Evolutionary conservation across 2,113 vertebrate species (phyloP), one percentile per base, ranked within the genome.

Genomic region (Laterallus jamaicensis): DNA sequence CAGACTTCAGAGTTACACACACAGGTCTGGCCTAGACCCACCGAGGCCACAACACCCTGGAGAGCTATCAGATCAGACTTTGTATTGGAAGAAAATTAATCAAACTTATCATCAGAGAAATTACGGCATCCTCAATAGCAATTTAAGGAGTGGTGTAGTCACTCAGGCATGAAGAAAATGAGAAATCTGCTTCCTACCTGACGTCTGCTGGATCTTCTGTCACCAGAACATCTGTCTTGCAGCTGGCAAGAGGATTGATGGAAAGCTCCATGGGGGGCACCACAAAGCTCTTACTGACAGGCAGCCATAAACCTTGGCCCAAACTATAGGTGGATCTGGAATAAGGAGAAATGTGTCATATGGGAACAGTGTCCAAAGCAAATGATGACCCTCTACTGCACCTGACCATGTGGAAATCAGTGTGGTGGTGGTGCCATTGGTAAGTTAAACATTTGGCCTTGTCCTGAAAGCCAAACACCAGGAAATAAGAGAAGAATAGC

Each of bases 201-300:
- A 99, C 98, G 95, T 99, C 99, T 35, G 99, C 99, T 18, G 99
- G 99, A 96, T 99, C 99, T 97, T 99, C 99, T 0, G 99, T 99
- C 93, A 99, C 99, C 73, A 99, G 96, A 66, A 99, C 99, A 40
- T 99, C 99, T 0, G 99, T 99, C 98, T 99, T 99, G 95, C 99
- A 99, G 98, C 99, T 99, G 96, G 99, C 99, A 32, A 99, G 98
- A 20, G 99, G 99, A 94, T 99, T 99, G 98, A 99, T 99, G 39
- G 99, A 99, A 96, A 99, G 98, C 85, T 99, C 99, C 97, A 99
- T 98, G 0, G 99, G 99, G 4, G 99, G 99, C 29, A 99, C 99
- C 96, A 99, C 99, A 2, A 99, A 99, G 97, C 99, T 99, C 97
- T 99, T 99, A 97, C 99, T 99, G 98, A 99, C 99, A 7, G 99